phyloP scores from a whole-genome alignment of 2,113 vertebrate genomes.

The Psephotus haematonotus region DNA sequence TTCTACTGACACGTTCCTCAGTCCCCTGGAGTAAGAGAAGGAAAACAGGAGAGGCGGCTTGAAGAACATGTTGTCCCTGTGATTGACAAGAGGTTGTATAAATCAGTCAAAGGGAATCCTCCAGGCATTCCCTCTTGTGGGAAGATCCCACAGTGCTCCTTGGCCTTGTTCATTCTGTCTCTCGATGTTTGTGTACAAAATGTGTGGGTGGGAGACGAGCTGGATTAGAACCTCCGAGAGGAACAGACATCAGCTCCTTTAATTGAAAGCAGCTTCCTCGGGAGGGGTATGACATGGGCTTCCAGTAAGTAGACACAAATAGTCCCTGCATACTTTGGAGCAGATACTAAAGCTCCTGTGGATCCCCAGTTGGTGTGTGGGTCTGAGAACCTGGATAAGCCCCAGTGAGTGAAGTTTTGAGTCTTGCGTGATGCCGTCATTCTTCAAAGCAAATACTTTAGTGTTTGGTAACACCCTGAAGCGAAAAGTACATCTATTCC shows the following conservation, averaged over 20 bases:
- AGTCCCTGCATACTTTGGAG: not conserved
- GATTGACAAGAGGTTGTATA: conserved; percentile 69
- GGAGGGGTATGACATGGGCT: conserved; percentile 19
- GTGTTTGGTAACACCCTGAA: conserved; percentile 35
- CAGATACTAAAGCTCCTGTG: conserved; percentile 26
- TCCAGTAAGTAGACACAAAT: conserved; percentile 32
- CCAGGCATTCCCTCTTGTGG: conserved; percentile 69
- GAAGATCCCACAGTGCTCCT: conserved; percentile 64
- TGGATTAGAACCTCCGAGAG: conserved; percentile 73
- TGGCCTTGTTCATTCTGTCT: conserved; percentile 52
- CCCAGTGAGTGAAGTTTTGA: not conserved
- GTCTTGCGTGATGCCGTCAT: not conserved
- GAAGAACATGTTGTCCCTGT: conserved; percentile 60
- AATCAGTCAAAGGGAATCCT: conserved; percentile 75
- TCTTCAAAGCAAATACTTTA: conserved; percentile 42
- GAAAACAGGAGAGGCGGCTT: conserved; percentile 66
- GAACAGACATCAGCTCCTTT: conserved; percentile 71
- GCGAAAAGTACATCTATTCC: not conserved
- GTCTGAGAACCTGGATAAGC: conserved; percentile 32
- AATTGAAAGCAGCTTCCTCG: conserved; percentile 78
- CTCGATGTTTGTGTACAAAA: conserved; percentile 60
- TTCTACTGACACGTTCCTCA: conserved; percentile 28
- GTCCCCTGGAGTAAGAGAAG: conserved; percentile 55
- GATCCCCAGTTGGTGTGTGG: conserved; percentile 9
- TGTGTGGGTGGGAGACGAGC: conserved; percentile 76